A percentile compares a stretch with the other conserved stretches of the same genome.
Conservation (phyloP, 1,140 invertebrate genomes). For the Drosophila subobscura region DNA sequence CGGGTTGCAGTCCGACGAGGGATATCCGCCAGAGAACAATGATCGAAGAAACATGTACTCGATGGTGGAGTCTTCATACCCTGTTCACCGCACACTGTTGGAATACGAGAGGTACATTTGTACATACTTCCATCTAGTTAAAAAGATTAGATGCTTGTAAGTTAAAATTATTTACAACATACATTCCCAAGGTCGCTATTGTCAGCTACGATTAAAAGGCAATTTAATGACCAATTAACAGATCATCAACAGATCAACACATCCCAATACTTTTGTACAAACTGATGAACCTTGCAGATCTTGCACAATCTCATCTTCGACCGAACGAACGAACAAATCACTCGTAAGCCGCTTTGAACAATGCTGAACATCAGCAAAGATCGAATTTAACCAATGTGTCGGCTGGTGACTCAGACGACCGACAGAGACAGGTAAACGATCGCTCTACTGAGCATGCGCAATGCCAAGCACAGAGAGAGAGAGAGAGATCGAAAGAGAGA, state of each 20-base stretch:
- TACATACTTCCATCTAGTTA: no score
- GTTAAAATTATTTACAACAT: neutral
- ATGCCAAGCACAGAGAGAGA: constrained; percentile 35
- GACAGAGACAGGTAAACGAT: constrained; percentile 14
- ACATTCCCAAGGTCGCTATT: constrained; percentile 47
- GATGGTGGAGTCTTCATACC: no score
- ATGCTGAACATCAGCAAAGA: constrained; percentile 46
- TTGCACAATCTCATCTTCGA: constrained; percentile 42
- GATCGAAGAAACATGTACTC: no score
- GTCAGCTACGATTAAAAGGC: constrained; percentile 53
- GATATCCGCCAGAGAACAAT: no score
- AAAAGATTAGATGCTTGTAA: constrained; percentile 20
- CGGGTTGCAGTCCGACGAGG: no score
- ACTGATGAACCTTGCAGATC: constrained; percentile 16
- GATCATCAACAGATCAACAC: constrained; percentile 31
- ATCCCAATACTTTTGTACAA: constrained; percentile 12
- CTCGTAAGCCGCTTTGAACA: constrained; percentile 38
- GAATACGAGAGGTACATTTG: no score
- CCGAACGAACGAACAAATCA: no score
- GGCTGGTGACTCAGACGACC: constrained; percentile 28
- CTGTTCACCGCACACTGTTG: no score
- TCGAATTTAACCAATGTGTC: constrained; percentile 68
- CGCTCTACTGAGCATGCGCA: constrained; percentile 66
- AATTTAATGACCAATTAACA: constrained; percentile 67
- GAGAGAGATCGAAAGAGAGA: constrained; percentile 18